Base-by-base conservation (phyloP, 1,140 invertebrate species). In the Drosophila insularis region DNA sequence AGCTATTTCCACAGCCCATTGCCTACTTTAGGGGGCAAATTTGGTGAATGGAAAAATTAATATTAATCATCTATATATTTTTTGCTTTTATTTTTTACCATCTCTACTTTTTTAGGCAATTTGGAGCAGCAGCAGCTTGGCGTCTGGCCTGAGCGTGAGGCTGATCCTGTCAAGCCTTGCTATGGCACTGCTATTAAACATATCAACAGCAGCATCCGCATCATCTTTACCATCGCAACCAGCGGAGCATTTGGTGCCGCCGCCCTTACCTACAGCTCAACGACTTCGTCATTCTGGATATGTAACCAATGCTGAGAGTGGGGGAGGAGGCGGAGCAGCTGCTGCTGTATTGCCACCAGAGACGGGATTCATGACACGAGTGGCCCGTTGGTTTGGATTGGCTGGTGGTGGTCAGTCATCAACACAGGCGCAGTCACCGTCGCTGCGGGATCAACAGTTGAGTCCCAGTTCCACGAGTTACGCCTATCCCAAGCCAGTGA, bases 331-430 rank as follows among this genome's bases (percentile, higher is more conserved):
- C 1, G 19, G 21, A 2, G 4, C 32, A 6, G 10, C 56, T 0
- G 5, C 69, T 4, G 32, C 59, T 5, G 40, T 63, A n/a, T 32
- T 40, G 1, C 27, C 68, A 1, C 50, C 73, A 4, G 63, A 68
- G 1, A 40, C 78, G 0, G 90, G 90, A 8, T 89, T 92, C 17
- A 91, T 92, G 87, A 80, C 76, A 31, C 78, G 91, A 14, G 76
- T 92, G 37, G 91, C 91, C 1, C 69, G 91, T 27, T 92, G 91
- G 91, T 89, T 92, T 37, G 91, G 91, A 19, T 71, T 92, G 63
- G 35, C 35, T 13, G 91, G 90, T 2, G 85, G 71, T 13, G 76
- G 70, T 21, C 66, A 59, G 11, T 21, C 63, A 7, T 19, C 27
- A 27, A 0, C 27, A 6, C 27, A 27, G 6, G 27, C 27, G 27